Percentiles rank a stretch among this genome's conserved stretches.
These are phyloP conservation scores for Platalea minor DNA, from an alignment of 2,797 vertebrate genomes.

Conservation along the genomic window DNA sequence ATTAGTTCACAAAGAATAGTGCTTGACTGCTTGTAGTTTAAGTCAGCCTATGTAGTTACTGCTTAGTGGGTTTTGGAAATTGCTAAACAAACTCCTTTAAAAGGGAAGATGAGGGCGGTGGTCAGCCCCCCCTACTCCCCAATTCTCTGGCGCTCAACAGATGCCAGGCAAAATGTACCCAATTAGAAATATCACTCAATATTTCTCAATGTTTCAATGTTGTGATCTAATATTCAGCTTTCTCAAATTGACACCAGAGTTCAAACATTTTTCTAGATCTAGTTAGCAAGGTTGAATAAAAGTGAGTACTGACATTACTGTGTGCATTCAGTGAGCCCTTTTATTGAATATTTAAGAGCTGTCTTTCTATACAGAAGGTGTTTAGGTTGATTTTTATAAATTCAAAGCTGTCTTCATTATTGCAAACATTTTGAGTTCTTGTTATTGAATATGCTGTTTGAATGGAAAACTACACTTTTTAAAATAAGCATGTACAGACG, in stretches of 20 bases:
- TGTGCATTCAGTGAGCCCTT: not conserved
- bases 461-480: not conserved
- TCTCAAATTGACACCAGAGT: conserved; percentile 25
- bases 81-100: not conserved
- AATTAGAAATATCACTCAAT: not conserved
- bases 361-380: conserved; percentile 21
- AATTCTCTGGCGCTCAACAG: not conserved
- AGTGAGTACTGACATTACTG: not conserved
- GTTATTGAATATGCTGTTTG: conserved; percentile 14
- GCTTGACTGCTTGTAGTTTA: conserved; percentile 14
- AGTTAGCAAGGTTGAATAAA: conserved; percentile 49
- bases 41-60: not conserved
- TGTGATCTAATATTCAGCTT: conserved; percentile 49
- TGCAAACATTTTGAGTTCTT: conserved; percentile 1
- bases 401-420: conserved; percentile 8
- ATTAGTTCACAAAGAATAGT: conserved; percentile 22
- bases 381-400: conserved; percentile 40
- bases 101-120: not conserved
- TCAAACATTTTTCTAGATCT: conserved; percentile 45
- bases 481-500: not conserved
- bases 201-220: not conserved
- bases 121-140: not conserved
- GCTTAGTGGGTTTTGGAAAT: not conserved
- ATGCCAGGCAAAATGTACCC: not conserved
- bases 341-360: not conserved